Percentiles rank a stretch among this genome's conserved stretches.
These are phyloP conservation scores for Tenthredo mesomela DNA, from an alignment of 2,888 invertebrate genomes.

Conservation along the genomic window DNA sequence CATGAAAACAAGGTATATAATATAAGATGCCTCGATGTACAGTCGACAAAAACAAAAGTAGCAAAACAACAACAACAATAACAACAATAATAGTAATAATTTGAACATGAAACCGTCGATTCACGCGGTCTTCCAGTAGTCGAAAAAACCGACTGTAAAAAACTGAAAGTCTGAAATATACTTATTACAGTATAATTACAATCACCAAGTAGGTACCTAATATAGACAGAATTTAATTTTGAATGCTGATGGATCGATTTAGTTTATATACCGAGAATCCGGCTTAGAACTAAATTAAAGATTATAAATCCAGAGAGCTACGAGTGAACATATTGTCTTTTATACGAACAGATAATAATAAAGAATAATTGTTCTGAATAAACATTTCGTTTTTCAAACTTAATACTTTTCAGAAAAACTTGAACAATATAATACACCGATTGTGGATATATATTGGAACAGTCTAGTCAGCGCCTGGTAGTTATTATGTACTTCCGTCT, in stretches of 20 bases:
- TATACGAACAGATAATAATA: neutral
- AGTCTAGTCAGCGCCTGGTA: neutral
- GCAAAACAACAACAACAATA: neutral
- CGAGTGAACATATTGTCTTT: neutral
- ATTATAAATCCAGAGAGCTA: neutral
- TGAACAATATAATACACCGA: neutral
- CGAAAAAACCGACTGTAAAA: neutral
- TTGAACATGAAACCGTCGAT: neutral
- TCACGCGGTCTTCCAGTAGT: neutral
- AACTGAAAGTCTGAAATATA: neutral
- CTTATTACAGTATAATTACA: neutral
- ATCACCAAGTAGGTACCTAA: neutral
- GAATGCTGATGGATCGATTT: neutral
- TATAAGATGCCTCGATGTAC: neutral
- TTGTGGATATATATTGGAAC: neutral
- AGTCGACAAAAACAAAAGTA: neutral
- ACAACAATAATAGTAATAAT: conserved; percentile 3
- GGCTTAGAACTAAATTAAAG: neutral
- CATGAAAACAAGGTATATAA: neutral
- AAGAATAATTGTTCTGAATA: neutral
- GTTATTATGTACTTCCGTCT: neutral
- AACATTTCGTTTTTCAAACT: neutral
- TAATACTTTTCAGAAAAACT: neutral
- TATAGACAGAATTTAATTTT: neutral
- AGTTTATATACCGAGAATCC: neutral